Conservation (phyloP, 2,888 invertebrate genomes). For the Piscicola geometra region DNA sequence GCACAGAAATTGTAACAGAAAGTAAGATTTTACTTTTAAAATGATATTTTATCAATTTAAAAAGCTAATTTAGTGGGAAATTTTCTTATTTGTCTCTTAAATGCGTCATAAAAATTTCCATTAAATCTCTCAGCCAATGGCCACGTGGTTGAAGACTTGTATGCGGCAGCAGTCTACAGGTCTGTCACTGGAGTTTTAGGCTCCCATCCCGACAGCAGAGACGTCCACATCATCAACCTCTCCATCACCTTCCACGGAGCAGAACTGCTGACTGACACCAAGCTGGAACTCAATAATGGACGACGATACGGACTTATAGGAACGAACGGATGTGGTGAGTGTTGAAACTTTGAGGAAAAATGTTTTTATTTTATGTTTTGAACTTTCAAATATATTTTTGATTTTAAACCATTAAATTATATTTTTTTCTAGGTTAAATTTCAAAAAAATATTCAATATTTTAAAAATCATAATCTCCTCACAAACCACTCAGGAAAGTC, state of each 20-base stretch:
- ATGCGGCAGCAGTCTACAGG: slow-evolving; percentile 74
- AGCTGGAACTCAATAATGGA: slow-evolving; percentile 93
- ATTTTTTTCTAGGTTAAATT: too few relatives aligned
- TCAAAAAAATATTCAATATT: too few relatives aligned
- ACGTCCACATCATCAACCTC: slow-evolving; percentile 90
- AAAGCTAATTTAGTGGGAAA: neutral
- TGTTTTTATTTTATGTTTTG: neutral
- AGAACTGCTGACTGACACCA: slow-evolving; percentile 89
- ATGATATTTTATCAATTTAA: neutral
- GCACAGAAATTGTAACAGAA: slow-evolving; percentile 23
- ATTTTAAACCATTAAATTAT: neutral
- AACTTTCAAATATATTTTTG: too few relatives aligned
- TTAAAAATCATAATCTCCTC: neutral
- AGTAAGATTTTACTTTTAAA: neutral
- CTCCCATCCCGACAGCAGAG: slow-evolving; percentile 89
- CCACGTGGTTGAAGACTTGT: slow-evolving; percentile 70
- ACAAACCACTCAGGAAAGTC: slow-evolving; percentile 70
- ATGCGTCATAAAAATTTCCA: neutral
- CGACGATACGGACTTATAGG: slow-evolving; percentile 93
- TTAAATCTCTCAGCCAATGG: neutral
- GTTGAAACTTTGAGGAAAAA: neutral
- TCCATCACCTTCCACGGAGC: slow-evolving; percentile 96
- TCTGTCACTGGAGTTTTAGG: slow-evolving; percentile 79
- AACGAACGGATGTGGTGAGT: slow-evolving; percentile 88
- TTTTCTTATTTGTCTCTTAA: neutral